These are phyloP conservation scores for Thalassoma bifasciatum DNA, from an alignment of 2,113 vertebrate genomes.

Conservation along the genomic window DNA sequence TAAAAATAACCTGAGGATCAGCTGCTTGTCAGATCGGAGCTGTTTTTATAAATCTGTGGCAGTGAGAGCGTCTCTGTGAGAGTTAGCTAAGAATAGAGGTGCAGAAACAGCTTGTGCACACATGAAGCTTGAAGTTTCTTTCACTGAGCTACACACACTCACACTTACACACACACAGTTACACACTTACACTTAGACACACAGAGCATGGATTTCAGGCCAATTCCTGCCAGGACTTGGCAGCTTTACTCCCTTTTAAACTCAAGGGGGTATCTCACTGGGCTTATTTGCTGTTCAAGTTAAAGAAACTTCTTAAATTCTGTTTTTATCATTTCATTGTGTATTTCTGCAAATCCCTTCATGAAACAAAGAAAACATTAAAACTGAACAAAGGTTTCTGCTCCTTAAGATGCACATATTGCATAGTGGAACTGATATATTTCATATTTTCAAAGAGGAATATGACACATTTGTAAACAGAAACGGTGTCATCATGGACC, in stretches of 20 bases:
- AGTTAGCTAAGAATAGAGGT: slow-evolving; percentile 2
- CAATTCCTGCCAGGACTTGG: neutral
- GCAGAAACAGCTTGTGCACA: neutral
- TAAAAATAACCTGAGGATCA: neutral
- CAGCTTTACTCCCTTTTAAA: neutral
- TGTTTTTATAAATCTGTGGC: neutral
- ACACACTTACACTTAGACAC: neutral
- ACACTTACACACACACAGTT: neutral
- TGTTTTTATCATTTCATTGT: no score
- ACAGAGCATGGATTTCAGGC: neutral
- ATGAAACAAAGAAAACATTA: no score
- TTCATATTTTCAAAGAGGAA: no score
- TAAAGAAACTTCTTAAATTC: neutral
- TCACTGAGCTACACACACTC: neutral
- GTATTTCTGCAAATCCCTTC: neutral
- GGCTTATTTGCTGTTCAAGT: neutral
- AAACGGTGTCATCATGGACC: no score
- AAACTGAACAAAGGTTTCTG: no score
- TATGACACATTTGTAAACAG: no score
- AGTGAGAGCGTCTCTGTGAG: neutral
- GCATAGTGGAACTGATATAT: no score
- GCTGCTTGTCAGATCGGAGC: neutral
- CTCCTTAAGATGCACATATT: no score
- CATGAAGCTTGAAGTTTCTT: neutral
- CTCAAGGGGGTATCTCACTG: neutral